A percentile compares a stretch with the other conserved stretches of the same genome.
Evolutionary conservation across 1,140 invertebrate species (phyloP).

Genomic region (Meloidogyne chitwoodi): DNA sequence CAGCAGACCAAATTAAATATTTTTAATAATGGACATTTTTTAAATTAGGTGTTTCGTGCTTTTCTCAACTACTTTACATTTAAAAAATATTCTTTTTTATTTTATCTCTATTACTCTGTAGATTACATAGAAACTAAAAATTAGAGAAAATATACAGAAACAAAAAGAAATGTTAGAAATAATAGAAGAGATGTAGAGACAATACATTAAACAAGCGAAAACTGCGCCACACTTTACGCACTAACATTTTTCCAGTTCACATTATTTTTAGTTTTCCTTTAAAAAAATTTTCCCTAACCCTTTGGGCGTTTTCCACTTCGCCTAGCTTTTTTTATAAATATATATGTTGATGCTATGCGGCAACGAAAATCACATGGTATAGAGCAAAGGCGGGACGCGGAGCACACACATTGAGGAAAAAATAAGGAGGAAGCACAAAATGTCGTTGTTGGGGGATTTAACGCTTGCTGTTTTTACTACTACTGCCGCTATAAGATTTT

Average conservation of each 20-base stretch:
- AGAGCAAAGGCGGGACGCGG: background rate
- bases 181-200: background rate
- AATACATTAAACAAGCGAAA: background rate
- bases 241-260: background rate
- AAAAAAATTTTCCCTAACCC: background rate
- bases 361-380: background rate
- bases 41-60: background rate
- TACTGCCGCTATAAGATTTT: background rate
- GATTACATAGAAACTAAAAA: background rate
- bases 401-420: background rate
- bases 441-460: background rate
- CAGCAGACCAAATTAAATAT: background rate
- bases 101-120: background rate
- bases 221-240: background rate
- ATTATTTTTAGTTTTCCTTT: background rate
- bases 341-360: background rate
- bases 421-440: background rate
- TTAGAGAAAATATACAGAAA: background rate
- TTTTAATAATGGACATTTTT: background rate
- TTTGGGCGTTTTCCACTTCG: background rate
- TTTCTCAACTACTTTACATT: background rate
- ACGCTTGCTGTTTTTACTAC: background rate
- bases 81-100: background rate
- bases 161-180: background rate
- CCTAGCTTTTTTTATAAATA: background rate